These are phyloP conservation scores for Glareola pratincola DNA, from an alignment of 2,113 vertebrate species.

Conservation along the genomic window DNA sequence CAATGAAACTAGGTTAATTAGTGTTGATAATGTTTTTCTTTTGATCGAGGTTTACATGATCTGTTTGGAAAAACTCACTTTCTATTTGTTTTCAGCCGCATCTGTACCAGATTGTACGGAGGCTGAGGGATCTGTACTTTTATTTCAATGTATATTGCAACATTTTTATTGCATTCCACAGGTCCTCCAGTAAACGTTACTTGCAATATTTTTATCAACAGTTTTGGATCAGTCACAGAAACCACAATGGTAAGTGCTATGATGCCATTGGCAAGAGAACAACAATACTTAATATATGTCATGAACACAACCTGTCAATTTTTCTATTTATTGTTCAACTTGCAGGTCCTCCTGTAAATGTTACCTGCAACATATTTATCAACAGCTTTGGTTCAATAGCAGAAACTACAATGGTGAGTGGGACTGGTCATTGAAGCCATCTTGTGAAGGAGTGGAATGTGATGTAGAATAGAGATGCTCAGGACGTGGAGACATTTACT, in stretches of 20 bases:
- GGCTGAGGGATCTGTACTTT: constrained; percentile 70
- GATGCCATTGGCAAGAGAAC: constrained; percentile 75
- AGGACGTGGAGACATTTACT: neutral
- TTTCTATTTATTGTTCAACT: constrained; percentile 93
- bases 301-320: constrained; percentile 85
- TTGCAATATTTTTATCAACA: constrained; percentile 99
- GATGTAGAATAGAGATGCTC: neutral
- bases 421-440: constrained; percentile 82
- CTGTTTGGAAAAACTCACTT: constrained; percentile 59
- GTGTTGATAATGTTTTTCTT: neutral
- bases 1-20: neutral
- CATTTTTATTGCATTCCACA: constrained; percentile 91
- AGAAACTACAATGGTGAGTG: constrained; percentile 99
- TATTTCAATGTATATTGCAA: constrained; percentile 81
- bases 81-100: constrained; percentile 65
- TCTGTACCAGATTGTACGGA: constrained; percentile 69
- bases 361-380: constrained; percentile 99
- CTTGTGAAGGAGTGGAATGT: constrained; percentile 76
- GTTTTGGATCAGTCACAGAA: constrained; percentile 97
- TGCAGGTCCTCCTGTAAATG: constrained; percentile 98
- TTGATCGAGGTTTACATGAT: neutral
- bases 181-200: constrained; percentile 98
- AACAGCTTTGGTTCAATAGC: constrained; percentile 99
- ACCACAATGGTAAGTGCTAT: constrained; percentile 93
- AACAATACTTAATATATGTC: constrained; percentile 74